These are phyloP conservation scores for Drosophila peninsularis DNA, from an alignment of 2,888 invertebrate species.

Conservation along the genomic window DNA sequence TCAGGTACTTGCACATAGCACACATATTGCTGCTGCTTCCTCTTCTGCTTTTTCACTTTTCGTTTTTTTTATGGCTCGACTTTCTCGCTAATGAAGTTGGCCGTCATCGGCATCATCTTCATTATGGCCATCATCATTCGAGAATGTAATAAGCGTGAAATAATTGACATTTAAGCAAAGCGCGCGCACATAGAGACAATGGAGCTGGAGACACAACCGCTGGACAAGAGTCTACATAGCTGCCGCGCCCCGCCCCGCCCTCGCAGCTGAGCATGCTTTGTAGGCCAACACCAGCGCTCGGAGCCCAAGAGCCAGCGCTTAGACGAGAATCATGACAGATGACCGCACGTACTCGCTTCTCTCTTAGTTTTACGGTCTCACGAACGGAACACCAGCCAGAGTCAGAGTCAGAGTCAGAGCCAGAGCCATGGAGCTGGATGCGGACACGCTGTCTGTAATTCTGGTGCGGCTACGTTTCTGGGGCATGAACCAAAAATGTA, in stretches of 20 bases:
- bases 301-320: constrained; percentile 24
- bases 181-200: constrained; percentile 76
- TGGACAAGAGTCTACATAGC: constrained; percentile 28
- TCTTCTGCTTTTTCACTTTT: constrained; percentile 50
- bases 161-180: constrained; percentile 79
- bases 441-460: constrained; percentile 26
- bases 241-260: too few relatives aligned
- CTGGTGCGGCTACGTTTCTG: constrained; percentile 57
- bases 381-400: constrained; percentile 47
- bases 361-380: constrained; percentile 52
- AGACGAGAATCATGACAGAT: constrained; percentile 75
- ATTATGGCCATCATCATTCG: constrained; percentile 41
- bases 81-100: constrained; percentile 54
- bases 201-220: constrained; percentile 28
- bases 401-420: background rate
- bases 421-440: constrained; percentile 5
- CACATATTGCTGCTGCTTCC: constrained; percentile 14
- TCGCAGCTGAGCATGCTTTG: too few relatives aligned
- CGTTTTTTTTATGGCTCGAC: constrained; percentile 27
- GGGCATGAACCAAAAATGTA: constrained; percentile 77
- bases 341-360: constrained; percentile 74
- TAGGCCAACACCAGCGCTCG: constrained; percentile 56
- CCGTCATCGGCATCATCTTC: constrained; percentile 32
- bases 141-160: constrained; percentile 79
- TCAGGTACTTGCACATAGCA: constrained; percentile 23